Evolutionary conservation across 1,140 invertebrate species (phyloP).

Genomic region (Globodera ellingtonae): DNA sequence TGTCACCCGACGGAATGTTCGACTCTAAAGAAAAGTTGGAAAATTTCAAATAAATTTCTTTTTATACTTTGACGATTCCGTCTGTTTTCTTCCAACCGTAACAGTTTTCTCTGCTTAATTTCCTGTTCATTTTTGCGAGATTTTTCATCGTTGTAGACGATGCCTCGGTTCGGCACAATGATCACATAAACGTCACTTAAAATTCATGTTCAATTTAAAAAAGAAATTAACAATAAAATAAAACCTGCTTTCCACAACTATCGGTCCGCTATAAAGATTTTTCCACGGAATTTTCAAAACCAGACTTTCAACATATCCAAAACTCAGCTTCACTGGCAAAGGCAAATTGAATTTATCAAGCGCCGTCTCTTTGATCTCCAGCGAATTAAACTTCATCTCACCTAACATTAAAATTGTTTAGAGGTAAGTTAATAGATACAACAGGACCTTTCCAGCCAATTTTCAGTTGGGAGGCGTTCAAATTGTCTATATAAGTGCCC

Average conservation of each 20-base stretch:
- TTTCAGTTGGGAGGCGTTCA: constrained; percentile 87
- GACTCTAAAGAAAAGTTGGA: constrained; percentile 56
- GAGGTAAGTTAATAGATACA: no score
- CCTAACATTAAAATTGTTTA: constrained; percentile 62
- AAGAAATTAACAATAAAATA: background rate
- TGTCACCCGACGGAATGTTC: constrained; percentile 73
- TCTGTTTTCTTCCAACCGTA: constrained; percentile 74
- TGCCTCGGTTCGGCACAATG: constrained; percentile 80
- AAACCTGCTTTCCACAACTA: constrained; percentile 84
- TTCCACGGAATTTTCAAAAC: constrained; percentile 96
- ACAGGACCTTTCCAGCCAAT: constrained; percentile 82
- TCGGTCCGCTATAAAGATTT: constrained; percentile 88
- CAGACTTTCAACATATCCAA: constrained; percentile 74
- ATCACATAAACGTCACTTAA: constrained; percentile 73
- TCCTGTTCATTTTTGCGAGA: constrained; percentile 80
- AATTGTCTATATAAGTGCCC: constrained; percentile 92
- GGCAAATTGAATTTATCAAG: constrained; percentile 68
- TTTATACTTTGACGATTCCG: constrained; percentile 75
- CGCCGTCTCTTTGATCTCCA: constrained; percentile 86
- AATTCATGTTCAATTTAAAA: background rate
- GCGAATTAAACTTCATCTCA: constrained; percentile 87
- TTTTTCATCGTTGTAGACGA: constrained; percentile 84
- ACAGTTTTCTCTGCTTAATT: constrained; percentile 80
- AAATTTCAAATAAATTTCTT: constrained; percentile 70
- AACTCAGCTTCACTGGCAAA: constrained; percentile 64